Evolutionary conservation across 2,888 invertebrate species (phyloP), one percentile per base, ranked within the genome.

Genomic region (Lutraria lutraria): DNA sequence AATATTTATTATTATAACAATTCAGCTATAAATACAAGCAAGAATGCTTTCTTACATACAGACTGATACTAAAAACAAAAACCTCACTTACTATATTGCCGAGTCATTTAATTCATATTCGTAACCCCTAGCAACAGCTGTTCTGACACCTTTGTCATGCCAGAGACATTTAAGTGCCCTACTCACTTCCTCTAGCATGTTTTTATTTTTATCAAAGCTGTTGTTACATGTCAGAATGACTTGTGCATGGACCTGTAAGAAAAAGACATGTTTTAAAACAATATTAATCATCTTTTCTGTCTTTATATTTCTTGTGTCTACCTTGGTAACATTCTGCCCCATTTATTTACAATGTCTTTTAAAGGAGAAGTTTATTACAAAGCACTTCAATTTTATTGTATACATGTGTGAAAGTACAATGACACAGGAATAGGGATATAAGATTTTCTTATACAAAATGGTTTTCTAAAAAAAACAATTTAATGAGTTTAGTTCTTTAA

Each of bases 61-160:
- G 43, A 43, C 8, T 4, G 8, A 8, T 43, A 43, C 4, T n/a
- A 43, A 43, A 8, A 76, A 31, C 31, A 76, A 34, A 13, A 76
- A 31, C 25, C 3, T 31, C 16, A 90, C 90, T 90, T 76, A 92
- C 92, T 92, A 92, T 76, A 92, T 91, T 80, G 98, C 98, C 0
- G 97, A 98, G 96, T 98, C 98, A 94, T 98, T 98, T 54, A 98
- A 96, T 95, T 98, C 97, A 95, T 97, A 98, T 94, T 98, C 98
- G 94, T 97, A 98, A 63, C 98, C 98, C 93, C 97, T 96, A n/a
- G 97, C 97, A 0, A 98, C 97, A 34, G 97, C 97, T 79, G 97
- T 96, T 72, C 97, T 96, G 15, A 98, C 97, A 13, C 98, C 98
- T 91, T 97, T 96, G 96, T 98, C 98, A 87, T 97, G 97, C 98